Conservation (phyloP, 2,888 invertebrate species). For the Thymelicus sylvestris region DNA sequence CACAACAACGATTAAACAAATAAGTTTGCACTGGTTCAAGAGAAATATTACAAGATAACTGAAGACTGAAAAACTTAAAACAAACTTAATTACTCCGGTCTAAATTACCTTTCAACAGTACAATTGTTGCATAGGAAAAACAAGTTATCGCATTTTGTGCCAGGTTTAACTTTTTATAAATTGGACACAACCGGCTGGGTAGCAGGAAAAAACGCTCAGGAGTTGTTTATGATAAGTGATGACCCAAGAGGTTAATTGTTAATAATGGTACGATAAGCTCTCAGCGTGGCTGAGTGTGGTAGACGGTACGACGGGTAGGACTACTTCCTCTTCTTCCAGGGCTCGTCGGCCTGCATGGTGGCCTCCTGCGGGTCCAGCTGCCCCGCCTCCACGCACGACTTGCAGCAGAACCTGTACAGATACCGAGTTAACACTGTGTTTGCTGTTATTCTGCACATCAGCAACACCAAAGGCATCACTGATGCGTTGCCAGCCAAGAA, state of each 20-base stretch:
- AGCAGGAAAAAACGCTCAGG: neutral
- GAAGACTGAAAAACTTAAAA: neutral
- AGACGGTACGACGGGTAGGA: no score
- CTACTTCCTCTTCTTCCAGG: slow-evolving; percentile 45
- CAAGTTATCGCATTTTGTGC: no score
- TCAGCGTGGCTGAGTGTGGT: neutral
- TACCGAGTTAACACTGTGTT: no score
- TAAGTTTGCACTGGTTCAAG: neutral
- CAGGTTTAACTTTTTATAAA: no score
- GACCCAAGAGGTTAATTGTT: neutral
- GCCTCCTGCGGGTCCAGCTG: slow-evolving; percentile 81
- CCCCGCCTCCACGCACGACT: slow-evolving; percentile 95
- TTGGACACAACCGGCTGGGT: no score
- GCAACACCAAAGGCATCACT: no score
- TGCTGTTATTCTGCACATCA: no score
- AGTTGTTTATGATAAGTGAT: neutral
- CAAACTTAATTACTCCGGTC: neutral
- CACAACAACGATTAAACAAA: neutral
- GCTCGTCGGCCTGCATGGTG: slow-evolving; percentile 61
- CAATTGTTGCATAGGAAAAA: no score
- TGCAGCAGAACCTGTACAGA: slow-evolving; percentile 91
- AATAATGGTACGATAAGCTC: neutral
- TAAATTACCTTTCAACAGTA: neutral
- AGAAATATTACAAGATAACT: neutral
- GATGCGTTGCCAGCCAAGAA: no score